Percentiles rank a stretch among this genome's conserved stretches.
phyloP scores from a whole-genome alignment of 1,140 invertebrate genomes.

The Solenopsis fugax region DNA sequence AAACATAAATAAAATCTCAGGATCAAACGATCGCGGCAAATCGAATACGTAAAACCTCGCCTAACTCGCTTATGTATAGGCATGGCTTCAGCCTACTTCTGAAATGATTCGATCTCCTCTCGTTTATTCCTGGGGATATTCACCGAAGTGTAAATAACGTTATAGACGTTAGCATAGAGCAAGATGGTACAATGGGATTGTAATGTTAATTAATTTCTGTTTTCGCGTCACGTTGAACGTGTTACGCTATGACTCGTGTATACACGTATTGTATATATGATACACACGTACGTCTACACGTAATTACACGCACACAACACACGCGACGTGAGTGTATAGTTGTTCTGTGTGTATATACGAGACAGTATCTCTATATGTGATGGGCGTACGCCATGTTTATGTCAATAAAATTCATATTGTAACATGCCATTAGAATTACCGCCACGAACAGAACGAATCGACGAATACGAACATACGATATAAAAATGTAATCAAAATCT shows the following conservation, averaged over 20 bases:
- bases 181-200: conserved; percentile 12
- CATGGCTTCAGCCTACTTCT: neutral
- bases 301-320: conserved; percentile 27
- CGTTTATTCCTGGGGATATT: conserved; percentile 3
- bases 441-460: neutral
- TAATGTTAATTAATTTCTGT: conserved; percentile 48
- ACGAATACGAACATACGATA: neutral
- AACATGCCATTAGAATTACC: conserved; percentile 25
- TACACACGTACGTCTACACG: conserved; percentile 49
- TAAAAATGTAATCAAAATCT: neutral
- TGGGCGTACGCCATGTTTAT: conserved; percentile 55
- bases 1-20: neutral
- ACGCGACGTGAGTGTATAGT: conserved; percentile 15
- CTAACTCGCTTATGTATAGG: neutral
- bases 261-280: conserved; percentile 31
- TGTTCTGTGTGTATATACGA: conserved; percentile 43
- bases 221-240: conserved; percentile 72
- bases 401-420: conserved; percentile 60
- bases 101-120: neutral
- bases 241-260: conserved; percentile 38
- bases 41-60: neutral
- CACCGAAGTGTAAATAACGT: conserved; percentile 3
- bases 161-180: conserved; percentile 40
- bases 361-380: conserved; percentile 49
- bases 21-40: neutral